Evolutionary conservation across 1,140 invertebrate genomes (phyloP).

Genomic region (Ladona fulva): DNA sequence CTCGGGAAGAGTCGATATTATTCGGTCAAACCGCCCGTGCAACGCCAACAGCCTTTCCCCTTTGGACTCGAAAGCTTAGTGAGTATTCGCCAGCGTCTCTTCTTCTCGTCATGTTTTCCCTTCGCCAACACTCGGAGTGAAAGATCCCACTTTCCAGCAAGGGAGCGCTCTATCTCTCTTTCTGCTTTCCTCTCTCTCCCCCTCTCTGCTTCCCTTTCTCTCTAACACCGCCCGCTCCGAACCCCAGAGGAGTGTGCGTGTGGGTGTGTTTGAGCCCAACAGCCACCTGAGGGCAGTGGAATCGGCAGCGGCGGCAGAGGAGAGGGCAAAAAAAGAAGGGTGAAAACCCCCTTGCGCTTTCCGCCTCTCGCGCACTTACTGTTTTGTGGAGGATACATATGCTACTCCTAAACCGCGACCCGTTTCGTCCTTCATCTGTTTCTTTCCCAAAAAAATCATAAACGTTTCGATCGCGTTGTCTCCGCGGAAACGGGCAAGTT

Average conservation of each 20-base stretch:
- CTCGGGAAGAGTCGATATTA: background rate
- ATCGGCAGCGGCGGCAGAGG: background rate
- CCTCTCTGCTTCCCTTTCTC: background rate
- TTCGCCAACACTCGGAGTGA: background rate
- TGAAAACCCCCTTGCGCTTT: background rate
- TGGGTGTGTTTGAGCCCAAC: background rate
- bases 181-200: background rate
- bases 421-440: background rate
- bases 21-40: no score
- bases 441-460: background rate
- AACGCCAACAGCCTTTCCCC: no score
- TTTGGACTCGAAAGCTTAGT: background rate
- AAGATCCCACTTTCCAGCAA: background rate
- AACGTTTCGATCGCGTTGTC: no score
- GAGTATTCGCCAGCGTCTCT: background rate
- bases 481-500: no score
- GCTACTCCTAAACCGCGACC: background rate
- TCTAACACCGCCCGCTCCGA: background rate
- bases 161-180: background rate
- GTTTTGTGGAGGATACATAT: background rate
- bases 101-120: background rate
- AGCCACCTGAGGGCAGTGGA: conserved; percentile 5
- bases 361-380: background rate
- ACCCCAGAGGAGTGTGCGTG: conserved; percentile 1
- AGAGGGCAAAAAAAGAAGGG: background rate